Percentiles rank a stretch among this genome's conserved stretches.
Evolutionary conservation across 2,113 vertebrate genomes (phyloP).

Genomic region (Meles meles): DNA sequence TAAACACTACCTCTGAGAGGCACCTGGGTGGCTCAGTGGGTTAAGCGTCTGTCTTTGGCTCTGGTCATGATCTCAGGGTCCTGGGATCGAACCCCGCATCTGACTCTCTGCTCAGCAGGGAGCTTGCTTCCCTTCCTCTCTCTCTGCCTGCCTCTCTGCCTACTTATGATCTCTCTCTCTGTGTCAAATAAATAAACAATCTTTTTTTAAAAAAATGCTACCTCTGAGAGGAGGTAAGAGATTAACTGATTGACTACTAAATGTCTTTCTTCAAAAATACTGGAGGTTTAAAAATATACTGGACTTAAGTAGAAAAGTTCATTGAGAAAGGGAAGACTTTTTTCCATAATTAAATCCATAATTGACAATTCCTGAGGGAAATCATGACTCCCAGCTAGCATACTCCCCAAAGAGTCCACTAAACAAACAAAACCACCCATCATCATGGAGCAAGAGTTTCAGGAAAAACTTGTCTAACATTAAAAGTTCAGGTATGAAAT

Average conservation of each 20-base stretch:
- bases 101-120: too few species aligned
- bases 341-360: slow-evolving; percentile 20
- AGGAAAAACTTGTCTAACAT: background rate
- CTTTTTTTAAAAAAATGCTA: background rate
- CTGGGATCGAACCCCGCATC: too few species aligned
- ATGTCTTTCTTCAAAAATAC: slow-evolving; percentile 26
- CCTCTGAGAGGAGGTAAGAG: background rate
- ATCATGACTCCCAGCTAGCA: background rate
- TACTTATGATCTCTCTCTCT: too few species aligned
- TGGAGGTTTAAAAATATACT: slow-evolving; percentile 21
- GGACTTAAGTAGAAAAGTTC: background rate
- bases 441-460: background rate
- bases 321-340: background rate
- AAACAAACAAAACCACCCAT: slow-evolving; percentile 25
- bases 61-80: too few species aligned
- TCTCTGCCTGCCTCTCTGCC: too few species aligned
- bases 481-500: slow-evolving; percentile 7
- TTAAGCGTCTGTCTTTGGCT: too few species aligned
- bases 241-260: slow-evolving; percentile 33
- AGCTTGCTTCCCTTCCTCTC: too few species aligned
- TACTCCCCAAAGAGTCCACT: background rate
- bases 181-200: too few species aligned
- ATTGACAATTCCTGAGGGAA: slow-evolving; percentile 13
- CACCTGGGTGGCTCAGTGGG: too few species aligned
- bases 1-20: background rate